A percentile compares a stretch with the other conserved stretches of the same genome.
phyloP scores from a whole-genome alignment of 1,140 invertebrate genomes.

The Branchinecta lynchi region DNA sequence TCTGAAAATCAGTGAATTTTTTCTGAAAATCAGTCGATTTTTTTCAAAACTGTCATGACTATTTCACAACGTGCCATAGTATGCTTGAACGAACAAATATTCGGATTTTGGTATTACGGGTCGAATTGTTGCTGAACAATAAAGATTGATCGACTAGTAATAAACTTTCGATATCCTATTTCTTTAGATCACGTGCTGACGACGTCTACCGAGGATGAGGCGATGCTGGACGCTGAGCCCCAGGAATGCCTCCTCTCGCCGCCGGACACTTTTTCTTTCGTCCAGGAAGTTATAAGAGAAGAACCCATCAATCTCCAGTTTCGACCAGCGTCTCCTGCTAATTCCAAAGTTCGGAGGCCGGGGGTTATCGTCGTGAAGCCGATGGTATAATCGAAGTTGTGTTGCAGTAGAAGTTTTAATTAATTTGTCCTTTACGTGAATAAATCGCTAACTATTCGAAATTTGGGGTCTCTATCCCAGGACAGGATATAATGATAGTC shows the following conservation, averaged over 20 bases:
- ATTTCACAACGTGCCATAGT: too few species aligned
- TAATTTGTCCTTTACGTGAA: too few species aligned
- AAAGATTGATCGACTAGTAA: neutral
- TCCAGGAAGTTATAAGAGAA: neutral
- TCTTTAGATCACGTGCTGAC: neutral
- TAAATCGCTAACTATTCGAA: too few species aligned
- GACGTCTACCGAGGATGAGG: neutral
- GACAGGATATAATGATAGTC: too few species aligned
- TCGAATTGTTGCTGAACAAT: neutral
- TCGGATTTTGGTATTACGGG: neutral
- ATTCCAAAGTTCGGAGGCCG: neutral
- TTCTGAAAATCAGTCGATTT: too few species aligned
- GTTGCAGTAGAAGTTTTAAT: too few species aligned
- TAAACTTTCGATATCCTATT: neutral
- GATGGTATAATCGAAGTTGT: too few species aligned
- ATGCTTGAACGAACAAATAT: neutral
- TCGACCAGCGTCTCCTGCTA: neutral
- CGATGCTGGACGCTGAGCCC: neutral
- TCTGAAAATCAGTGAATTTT: too few species aligned
- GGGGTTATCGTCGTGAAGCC: neutral
- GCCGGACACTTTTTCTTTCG: neutral
- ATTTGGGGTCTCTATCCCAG: too few species aligned
- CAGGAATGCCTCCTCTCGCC: neutral
- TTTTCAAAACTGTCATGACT: too few species aligned
- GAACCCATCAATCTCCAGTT: neutral